Percentiles rank a stretch among this genome's conserved stretches.
These are phyloP conservation scores for Heterodera carotae DNA, from an alignment of 1,140 invertebrate genomes.

Conservation along the genomic window DNA sequence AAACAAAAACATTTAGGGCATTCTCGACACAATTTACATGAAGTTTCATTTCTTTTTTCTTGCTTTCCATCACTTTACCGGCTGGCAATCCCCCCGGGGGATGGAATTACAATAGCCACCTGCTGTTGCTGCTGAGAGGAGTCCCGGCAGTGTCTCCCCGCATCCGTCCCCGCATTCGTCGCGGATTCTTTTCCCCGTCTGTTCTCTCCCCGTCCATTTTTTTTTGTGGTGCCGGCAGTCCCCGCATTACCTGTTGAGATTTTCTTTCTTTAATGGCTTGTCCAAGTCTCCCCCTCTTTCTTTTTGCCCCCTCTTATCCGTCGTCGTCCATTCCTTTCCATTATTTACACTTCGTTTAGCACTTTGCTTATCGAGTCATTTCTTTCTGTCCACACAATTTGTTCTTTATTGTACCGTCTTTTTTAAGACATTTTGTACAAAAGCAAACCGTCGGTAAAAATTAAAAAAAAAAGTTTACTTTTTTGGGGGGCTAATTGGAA, in stretches of 20 bases:
- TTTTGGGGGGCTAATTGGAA: no score
- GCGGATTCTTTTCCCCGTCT: not conserved
- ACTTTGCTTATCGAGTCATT: not conserved
- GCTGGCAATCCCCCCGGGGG: not conserved
- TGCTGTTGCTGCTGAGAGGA: no score
- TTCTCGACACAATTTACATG: no score
- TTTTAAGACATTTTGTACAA: not conserved
- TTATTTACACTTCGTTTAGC: not conserved
- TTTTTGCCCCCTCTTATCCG: not conserved
- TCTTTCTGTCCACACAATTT: no score
- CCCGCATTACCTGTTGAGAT: not conserved
- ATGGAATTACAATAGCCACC: not conserved
- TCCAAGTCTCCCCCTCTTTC: not conserved
- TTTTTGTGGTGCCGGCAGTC: no score
- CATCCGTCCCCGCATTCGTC: not conserved
- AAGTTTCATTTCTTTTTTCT: not conserved
- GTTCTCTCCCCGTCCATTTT: not conserved
- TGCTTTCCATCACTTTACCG: not conserved
- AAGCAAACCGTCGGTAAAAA: no score
- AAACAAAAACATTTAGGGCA: no score
- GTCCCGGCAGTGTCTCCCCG: not conserved
- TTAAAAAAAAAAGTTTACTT: no score
- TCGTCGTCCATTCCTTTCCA: not conserved
- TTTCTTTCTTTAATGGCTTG: not conserved
- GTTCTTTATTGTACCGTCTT: no score